Evolutionary conservation across 2,888 invertebrate species (phyloP).

Genomic region (Folsomia manolachei): DNA sequence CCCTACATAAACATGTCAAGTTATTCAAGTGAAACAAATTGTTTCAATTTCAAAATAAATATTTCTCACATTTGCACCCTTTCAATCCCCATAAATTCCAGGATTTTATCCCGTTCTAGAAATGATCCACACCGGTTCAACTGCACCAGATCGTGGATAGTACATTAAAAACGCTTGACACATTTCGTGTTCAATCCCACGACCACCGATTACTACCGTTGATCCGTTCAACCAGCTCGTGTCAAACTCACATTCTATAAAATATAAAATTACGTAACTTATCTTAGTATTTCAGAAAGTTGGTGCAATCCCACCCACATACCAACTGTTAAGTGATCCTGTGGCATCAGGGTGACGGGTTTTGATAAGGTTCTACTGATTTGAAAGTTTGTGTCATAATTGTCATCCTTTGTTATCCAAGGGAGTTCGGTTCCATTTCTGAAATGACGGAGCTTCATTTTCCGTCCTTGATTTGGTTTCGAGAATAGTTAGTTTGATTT

Average conservation of each 20-base stretch:
- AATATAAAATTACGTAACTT: too few species aligned
- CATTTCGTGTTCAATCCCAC: neutral
- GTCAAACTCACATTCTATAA: conserved; percentile 1
- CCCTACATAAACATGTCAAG: too few species aligned
- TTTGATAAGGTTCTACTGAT: neutral
- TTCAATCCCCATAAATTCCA: neutral
- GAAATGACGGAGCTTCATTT: conserved; percentile 2
- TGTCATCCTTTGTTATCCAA: neutral
- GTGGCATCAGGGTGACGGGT: neutral
- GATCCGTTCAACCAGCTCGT: conserved; percentile 1
- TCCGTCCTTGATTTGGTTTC: too few species aligned
- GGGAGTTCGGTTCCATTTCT: neutral
- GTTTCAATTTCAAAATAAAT: neutral
- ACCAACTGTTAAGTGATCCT: neutral
- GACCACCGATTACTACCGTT: neutral
- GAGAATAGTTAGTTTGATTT: too few species aligned
- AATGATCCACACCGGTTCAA: neutral
- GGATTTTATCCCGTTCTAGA: neutral
- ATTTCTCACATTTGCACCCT: neutral
- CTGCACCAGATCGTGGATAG: neutral
- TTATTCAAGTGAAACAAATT: neutral
- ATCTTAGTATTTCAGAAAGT: too few species aligned
- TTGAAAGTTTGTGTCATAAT: conserved; percentile 2
- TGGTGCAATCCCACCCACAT: too few species aligned
- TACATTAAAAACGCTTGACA: neutral